Evolutionary conservation across 2,797 vertebrate genomes (phyloP).

Genomic region (Lepus townsendii): DNA sequence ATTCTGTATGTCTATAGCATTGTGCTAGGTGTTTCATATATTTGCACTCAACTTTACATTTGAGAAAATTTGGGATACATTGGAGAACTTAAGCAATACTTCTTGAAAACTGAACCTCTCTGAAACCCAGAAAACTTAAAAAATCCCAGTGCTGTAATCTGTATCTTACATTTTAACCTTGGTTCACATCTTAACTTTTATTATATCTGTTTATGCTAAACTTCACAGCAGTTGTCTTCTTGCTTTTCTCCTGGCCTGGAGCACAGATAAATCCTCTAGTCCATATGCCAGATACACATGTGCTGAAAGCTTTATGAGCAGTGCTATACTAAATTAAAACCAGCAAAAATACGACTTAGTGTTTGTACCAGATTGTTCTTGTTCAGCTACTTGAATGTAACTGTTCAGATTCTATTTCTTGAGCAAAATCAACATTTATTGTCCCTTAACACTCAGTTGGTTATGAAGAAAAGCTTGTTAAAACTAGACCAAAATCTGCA

Average conservation of each 20-base stretch:
- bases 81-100: not conserved
- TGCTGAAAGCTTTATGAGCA: constrained; percentile 70
- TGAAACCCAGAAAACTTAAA: not conserved
- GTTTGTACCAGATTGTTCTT: constrained; percentile 71
- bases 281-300: constrained; percentile 2
- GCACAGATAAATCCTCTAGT: constrained; percentile 73
- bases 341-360: constrained; percentile 57
- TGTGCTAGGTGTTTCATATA: not conserved
- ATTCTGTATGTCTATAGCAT: not conserved
- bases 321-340: constrained; percentile 74
- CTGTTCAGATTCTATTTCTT: constrained; percentile 71
- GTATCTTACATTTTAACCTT: constrained; percentile 64
- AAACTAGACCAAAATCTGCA: not conserved
- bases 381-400: constrained; percentile 53
- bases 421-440: constrained; percentile 26
- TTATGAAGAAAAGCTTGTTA: constrained; percentile 36
- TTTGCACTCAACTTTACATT: not conserved
- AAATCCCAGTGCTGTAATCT: not conserved
- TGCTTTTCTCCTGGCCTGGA: constrained; percentile 63
- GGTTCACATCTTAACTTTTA: constrained; percentile 35
- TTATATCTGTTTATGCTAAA: constrained; percentile 68
- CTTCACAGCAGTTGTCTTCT: constrained; percentile 59
- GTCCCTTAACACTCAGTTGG: constrained; percentile 36
- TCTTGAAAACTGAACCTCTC: not conserved
- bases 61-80: not conserved